Percentiles rank a stretch among this genome's conserved stretches.
Conservation (phyloP, 2,797 vertebrate genomes). For the Notolabrus celidotus region DNA sequence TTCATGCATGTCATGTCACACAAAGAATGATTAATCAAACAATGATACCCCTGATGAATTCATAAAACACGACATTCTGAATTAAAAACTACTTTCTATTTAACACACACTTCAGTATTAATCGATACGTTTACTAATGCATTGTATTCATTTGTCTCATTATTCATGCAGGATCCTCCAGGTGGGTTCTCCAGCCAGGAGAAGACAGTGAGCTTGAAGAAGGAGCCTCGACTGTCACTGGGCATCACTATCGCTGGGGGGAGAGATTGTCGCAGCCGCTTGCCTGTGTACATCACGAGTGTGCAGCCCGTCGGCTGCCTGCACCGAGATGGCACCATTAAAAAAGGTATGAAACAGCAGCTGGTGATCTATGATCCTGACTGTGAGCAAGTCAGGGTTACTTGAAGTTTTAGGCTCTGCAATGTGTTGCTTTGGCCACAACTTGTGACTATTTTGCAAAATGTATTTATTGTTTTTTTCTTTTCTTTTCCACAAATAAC, state of each 20-base stretch:
- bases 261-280: slow-evolving; percentile 90
- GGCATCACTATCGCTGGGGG: slow-evolving; percentile 96
- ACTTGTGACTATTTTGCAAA: too few species aligned
- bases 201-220: slow-evolving; percentile 92
- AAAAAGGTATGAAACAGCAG: slow-evolving; percentile 83
- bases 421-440: background rate
- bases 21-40: background rate
- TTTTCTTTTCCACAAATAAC: too few species aligned
- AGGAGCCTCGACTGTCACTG: slow-evolving; percentile 92
- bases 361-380: slow-evolving; percentile 3
- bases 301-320: slow-evolving; percentile 94
- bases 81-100: too few species aligned
- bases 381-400: too few species aligned
- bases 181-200: slow-evolving; percentile 89
- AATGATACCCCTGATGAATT: background rate
- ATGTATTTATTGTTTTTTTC: too few species aligned
- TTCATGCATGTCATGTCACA: background rate
- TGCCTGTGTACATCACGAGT: slow-evolving; percentile 94
- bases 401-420: background rate
- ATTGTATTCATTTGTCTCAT: background rate
- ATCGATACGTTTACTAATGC: background rate
- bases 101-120: background rate
- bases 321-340: slow-evolving; percentile 92
- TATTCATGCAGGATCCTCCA: slow-evolving; percentile 86
- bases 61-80: background rate